Conservation (phyloP, 1,140 invertebrate genomes). For the Asbolus verrucosus region DNA sequence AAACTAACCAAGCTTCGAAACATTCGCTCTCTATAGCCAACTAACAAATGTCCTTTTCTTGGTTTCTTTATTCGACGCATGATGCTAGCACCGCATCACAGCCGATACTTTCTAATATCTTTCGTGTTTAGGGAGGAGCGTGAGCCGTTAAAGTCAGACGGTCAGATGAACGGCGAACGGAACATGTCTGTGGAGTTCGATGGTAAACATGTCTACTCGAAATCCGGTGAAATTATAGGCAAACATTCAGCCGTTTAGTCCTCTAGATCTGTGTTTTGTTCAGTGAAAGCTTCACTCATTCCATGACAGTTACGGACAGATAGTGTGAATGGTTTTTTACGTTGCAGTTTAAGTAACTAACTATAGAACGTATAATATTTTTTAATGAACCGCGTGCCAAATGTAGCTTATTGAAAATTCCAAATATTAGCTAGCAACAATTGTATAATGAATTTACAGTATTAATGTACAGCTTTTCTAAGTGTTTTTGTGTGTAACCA, state of each 20-base stretch:
- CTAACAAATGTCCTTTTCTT: no score
- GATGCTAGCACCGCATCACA: no score
- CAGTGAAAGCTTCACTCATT: conserved; percentile 18
- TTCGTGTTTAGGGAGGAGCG: conserved; percentile 74
- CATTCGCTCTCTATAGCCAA: no score
- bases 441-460: conserved; percentile 11
- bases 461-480: conserved; percentile 40
- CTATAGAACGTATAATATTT: conserved; percentile 14
- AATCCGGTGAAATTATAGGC: conserved; percentile 82
- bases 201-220: conserved; percentile 81
- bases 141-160: conserved; percentile 79
- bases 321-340: not conserved
- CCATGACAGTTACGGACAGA: conserved; percentile 26
- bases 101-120: no score
- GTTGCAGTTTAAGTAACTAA: conserved; percentile 18
- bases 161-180: conserved; percentile 75
- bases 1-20: no score
- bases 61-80: no score
- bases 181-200: conserved; percentile 85
- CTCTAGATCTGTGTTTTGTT: conserved; percentile 52
- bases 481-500: conserved; percentile 39
- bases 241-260: conserved; percentile 85
- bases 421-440: conserved; percentile 21
- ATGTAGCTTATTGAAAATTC: conserved; percentile 17
- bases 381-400: conserved; percentile 17